phyloP scores from a whole-genome alignment of 2,797 vertebrate species.

The Chelonia mydas region DNA sequence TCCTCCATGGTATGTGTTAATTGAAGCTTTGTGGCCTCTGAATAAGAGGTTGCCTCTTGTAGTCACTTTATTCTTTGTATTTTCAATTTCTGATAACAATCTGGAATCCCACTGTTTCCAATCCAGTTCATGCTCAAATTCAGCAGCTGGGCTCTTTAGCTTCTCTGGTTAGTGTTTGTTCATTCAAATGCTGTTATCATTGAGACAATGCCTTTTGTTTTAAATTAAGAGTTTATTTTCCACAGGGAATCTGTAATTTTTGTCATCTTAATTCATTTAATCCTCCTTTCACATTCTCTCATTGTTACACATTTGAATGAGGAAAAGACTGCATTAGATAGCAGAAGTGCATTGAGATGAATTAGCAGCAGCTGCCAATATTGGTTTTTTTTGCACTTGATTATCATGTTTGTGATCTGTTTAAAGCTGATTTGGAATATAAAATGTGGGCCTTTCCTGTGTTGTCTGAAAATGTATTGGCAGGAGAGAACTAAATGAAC shows the following conservation, averaged over 20 bases:
- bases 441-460: not conserved
- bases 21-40: not conserved
- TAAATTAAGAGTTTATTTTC: not conserved
- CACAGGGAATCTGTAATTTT: not conserved
- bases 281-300: not conserved
- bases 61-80: not conserved
- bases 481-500: not conserved
- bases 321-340: constrained; percentile 29
- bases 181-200: not conserved
- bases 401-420: constrained; percentile 16
- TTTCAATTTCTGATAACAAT: not conserved
- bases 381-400: constrained; percentile 9
- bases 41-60: not conserved
- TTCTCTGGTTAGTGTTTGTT: not conserved
- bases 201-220: not conserved
- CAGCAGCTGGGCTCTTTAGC: not conserved
- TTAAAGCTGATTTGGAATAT: constrained; percentile 3
- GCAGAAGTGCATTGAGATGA: not conserved
- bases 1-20: not conserved
- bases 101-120: not conserved
- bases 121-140: not conserved
- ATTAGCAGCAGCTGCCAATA: not conserved
- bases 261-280: constrained; percentile 10
- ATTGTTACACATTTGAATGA: not conserved
- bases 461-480: not conserved